Conservation (phyloP, 1,140 invertebrate genomes). For the Sipha flava region DNA sequence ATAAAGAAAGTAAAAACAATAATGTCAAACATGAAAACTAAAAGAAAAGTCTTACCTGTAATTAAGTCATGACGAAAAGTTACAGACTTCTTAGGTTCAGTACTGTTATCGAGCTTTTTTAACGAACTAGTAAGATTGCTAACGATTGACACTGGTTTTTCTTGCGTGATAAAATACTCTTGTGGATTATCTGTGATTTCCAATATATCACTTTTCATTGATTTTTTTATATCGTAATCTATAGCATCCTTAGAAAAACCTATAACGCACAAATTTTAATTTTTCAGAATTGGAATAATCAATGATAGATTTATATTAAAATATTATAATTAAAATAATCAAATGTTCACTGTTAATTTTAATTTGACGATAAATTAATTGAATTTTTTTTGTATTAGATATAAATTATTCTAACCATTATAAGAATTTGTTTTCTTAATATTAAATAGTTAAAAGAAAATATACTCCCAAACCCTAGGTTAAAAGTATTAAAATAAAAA, state of each 20-base stretch:
- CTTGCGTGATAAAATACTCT: slow-evolving; percentile 10
- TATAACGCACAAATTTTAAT: neutral
- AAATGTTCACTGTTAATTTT: too few relatives aligned
- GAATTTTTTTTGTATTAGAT: too few relatives aligned
- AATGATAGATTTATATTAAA: too few relatives aligned
- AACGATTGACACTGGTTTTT: neutral
- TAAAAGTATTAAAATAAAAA: too few relatives aligned
- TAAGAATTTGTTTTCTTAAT: too few relatives aligned
- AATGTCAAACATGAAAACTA: too few relatives aligned
- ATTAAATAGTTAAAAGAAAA: too few relatives aligned
- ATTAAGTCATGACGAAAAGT: slow-evolving; percentile 30
- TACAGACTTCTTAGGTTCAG: slow-evolving; percentile 23
- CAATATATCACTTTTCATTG: neutral
- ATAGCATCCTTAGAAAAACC: slow-evolving; percentile 4
- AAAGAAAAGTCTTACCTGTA: slow-evolving; percentile 25
- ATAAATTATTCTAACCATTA: too few relatives aligned
- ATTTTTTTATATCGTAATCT: neutral
- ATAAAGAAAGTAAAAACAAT: too few relatives aligned
- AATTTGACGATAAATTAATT: too few relatives aligned
- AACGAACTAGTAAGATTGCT: slow-evolving; percentile 9
- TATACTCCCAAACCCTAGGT: too few relatives aligned
- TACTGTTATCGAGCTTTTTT: neutral
- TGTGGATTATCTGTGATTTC: slow-evolving; percentile 11
- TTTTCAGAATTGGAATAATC: neutral
- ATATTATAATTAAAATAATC: too few relatives aligned